phyloP scores from a whole-genome alignment of 2,797 vertebrate species.

The Garrulus glandarius region DNA sequence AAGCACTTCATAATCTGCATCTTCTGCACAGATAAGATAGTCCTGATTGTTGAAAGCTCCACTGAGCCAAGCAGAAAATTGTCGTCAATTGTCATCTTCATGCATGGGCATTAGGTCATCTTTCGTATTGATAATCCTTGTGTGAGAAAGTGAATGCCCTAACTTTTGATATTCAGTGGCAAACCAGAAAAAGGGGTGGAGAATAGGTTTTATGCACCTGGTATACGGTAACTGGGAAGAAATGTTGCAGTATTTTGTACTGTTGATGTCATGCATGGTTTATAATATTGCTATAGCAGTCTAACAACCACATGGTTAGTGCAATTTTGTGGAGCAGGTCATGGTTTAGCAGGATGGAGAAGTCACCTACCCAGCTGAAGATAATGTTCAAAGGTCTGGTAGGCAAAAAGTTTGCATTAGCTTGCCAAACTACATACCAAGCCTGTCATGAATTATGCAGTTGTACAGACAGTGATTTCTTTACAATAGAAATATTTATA shows the following conservation, averaged over 20 bases:
- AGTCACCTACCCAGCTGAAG: neutral
- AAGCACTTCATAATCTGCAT: neutral
- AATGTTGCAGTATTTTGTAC: neutral
- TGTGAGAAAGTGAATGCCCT: neutral
- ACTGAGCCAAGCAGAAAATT: neutral
- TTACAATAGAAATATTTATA: neutral
- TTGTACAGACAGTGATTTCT: neutral
- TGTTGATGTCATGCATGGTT: neutral
- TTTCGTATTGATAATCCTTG: neutral
- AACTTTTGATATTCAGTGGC: neutral
- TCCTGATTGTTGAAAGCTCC: neutral
- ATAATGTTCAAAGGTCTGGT: neutral
- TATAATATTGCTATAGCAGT: neutral
- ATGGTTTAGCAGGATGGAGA: neutral
- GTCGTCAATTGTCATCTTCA: neutral
- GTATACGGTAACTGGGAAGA: neutral
- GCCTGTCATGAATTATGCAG: neutral
- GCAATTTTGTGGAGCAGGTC: neutral
- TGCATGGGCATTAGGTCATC: neutral
- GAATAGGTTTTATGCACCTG: neutral
- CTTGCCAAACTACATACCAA: neutral
- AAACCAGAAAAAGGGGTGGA: neutral
- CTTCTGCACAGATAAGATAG: neutral
- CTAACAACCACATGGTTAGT: neutral
- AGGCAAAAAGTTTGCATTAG: neutral